Evolutionary conservation across 1,140 invertebrate genomes (phyloP), one percentile per base, ranked within the genome.

Genomic region (Scaptomyza graminum): DNA sequence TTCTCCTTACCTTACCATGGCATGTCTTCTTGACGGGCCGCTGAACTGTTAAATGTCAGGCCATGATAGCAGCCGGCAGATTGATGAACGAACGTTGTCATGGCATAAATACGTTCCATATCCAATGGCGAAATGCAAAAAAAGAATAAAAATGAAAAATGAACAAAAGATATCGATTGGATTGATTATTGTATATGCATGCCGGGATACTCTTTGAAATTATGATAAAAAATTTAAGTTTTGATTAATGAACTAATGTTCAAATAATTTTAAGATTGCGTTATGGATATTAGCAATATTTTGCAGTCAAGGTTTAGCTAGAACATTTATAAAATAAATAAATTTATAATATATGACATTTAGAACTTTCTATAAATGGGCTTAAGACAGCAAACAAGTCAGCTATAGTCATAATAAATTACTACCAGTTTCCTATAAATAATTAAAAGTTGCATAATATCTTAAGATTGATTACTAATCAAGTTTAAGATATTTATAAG

Each of bases 21-120:
- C 44, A 57, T 44, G 62, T 65, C 56, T 56, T 62, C 64, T 64
- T 60, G 71, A 64, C 64, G 41, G 57, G 63, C 64, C 73, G 68
- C 70, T 76, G 74, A 76, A 76, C 74, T 76, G 70, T 74, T 76
- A 76, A 76, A 76, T 76, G 70, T 74, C 74, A 74, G 47, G 47
- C 60, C 22, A 43, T 56, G 71, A 74, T 74, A 63, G 71, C 59
- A 69, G 59, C 39, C 56, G 22, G 41, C 43, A 69, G 71, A 74
- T 74, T 74, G 71, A 74, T 74, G 71, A 74, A 74, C 46, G 71
- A 74, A 74, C 46, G 71, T 66, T 74, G 65, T 74, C 71, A 63
- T 61, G 66, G 57, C 65, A 69, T 69, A 74, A 72, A 69, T 74
- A 57, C 50, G 46, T 47, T 11, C 18, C 16, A 43, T 28, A 22